These are phyloP conservation scores for Chelonus insularis DNA, from an alignment of 1,140 invertebrate species.

Conservation along the genomic window DNA sequence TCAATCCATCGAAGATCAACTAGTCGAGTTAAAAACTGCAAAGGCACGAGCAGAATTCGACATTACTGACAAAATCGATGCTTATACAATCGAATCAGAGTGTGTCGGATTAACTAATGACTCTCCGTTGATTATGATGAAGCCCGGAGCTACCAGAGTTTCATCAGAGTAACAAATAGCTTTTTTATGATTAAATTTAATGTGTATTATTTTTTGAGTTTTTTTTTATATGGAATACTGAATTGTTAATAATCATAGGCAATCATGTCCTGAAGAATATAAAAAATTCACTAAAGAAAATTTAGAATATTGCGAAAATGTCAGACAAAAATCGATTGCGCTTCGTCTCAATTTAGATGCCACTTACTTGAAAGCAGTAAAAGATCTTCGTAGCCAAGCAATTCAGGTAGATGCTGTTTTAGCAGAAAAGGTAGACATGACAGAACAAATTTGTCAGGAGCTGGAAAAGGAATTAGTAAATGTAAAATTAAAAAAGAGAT, in stretches of 20 bases:
- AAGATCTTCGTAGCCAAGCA: slow-evolving; percentile 73
- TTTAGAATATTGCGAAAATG: slow-evolving; percentile 65
- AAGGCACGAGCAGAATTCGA: slow-evolving; percentile 82
- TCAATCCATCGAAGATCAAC: slow-evolving; percentile 73
- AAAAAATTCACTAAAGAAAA: slow-evolving; percentile 71
- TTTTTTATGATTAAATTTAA: background rate
- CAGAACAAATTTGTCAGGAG: slow-evolving; percentile 67
- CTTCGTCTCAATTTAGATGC: slow-evolving; percentile 67
- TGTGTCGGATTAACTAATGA: slow-evolving; percentile 68
- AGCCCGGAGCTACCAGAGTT: slow-evolving; percentile 71
- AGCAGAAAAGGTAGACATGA: slow-evolving; percentile 67
- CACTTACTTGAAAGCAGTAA: slow-evolving; percentile 66
- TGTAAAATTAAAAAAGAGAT: too few relatives aligned
- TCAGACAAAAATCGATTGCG: slow-evolving; percentile 65
- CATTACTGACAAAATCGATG: slow-evolving; percentile 86
- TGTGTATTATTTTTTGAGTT: slow-evolving; percentile 7
- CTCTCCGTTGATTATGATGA: slow-evolving; percentile 69
- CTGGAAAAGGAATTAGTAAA: slow-evolving; percentile 69
- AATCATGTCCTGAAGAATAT: slow-evolving; percentile 72
- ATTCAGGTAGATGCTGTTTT: slow-evolving; percentile 71
- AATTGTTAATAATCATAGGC: too few relatives aligned
- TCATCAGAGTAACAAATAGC: slow-evolving; percentile 63
- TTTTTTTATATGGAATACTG: too few relatives aligned
- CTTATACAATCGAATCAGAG: slow-evolving; percentile 73
- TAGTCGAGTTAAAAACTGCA: slow-evolving; percentile 73